Percentiles rank a stretch among this genome's conserved stretches.
These are phyloP conservation scores for Beroe ovata DNA, from an alignment of 37 sponge, comb jelly and placozoan genomes.

Conservation along the genomic window DNA sequence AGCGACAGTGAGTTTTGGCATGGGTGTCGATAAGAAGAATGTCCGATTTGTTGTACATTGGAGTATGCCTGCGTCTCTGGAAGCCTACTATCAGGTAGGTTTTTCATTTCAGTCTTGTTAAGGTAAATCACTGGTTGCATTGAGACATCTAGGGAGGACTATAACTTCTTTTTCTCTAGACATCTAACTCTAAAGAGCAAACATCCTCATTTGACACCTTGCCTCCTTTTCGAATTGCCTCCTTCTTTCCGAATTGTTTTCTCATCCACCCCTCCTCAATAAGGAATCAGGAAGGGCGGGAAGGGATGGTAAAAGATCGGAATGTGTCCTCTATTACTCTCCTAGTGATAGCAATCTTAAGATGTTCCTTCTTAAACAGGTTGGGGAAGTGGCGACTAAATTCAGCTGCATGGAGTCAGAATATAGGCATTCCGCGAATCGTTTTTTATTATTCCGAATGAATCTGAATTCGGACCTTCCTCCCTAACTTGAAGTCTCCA, in stretches of 20 bases:
- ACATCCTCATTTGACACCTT: background rate
- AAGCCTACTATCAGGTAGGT: slow-evolving; percentile 90
- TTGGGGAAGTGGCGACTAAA: too few species aligned
- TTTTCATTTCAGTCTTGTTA: too few species aligned
- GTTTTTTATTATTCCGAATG: too few species aligned
- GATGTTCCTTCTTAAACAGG: slow-evolving; percentile 4
- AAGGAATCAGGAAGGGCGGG: slow-evolving; percentile 14
- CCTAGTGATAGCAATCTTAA: background rate
- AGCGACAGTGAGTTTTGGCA: slow-evolving; percentile 95
- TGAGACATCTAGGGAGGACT: too few species aligned
- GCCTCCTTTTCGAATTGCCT: background rate
- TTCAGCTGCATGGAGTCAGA: too few species aligned
- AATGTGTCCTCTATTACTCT: slow-evolving; percentile 16
- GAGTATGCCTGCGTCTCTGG: slow-evolving; percentile 93
- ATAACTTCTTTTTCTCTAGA: too few species aligned
- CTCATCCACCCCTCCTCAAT: too few species aligned
- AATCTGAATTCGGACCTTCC: too few species aligned
- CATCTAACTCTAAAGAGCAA: too few species aligned
- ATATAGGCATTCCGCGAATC: too few species aligned
- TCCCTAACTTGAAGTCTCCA: too few species aligned
- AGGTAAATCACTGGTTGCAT: too few species aligned
- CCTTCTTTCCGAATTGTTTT: background rate
- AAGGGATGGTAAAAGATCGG: slow-evolving; percentile 14
- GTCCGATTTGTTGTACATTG: slow-evolving; percentile 98
- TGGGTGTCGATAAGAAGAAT: slow-evolving; percentile 95